phyloP scores from a whole-genome alignment of 2,797 vertebrate genomes.

The Scolopax bukidnonensis region DNA sequence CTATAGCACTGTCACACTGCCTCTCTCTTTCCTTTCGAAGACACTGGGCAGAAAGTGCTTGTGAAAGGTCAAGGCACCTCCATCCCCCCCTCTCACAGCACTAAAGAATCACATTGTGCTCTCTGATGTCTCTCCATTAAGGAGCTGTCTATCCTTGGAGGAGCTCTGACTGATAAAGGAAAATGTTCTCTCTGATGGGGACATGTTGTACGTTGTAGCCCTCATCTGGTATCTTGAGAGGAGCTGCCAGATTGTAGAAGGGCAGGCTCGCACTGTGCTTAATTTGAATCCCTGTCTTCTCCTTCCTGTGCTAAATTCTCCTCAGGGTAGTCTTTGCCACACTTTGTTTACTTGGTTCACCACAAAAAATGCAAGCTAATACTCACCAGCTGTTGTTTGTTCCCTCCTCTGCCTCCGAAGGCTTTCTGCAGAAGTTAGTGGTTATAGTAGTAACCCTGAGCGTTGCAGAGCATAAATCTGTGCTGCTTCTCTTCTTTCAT shows the following conservation, averaged over 20 bases:
- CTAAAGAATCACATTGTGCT: neutral
- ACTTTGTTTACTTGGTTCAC: neutral
- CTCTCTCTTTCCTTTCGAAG: neutral
- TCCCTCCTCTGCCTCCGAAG: neutral
- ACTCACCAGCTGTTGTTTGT: neutral
- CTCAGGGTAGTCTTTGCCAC: neutral
- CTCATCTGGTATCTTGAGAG: neutral
- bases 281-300: neutral
- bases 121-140: neutral
- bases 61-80: neutral
- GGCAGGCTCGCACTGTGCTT: rapidly evolving
- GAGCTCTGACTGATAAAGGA: neutral
- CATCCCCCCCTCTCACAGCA: neutral
- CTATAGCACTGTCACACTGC: rapidly evolving
- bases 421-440: neutral
- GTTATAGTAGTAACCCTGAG: neutral
- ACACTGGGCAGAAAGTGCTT: rapidly evolving
- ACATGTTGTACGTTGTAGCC: neutral
- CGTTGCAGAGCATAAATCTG: neutral
- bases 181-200: neutral
- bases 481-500: neutral
- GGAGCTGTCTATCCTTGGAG: neutral
- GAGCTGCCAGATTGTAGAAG: neutral
- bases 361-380: neutral
- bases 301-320: neutral